A percentile compares a stretch with the other conserved stretches of the same genome.
These are phyloP conservation scores for Baccha elongata DNA, from an alignment of 2,888 invertebrate genomes.

Conservation along the genomic window DNA sequence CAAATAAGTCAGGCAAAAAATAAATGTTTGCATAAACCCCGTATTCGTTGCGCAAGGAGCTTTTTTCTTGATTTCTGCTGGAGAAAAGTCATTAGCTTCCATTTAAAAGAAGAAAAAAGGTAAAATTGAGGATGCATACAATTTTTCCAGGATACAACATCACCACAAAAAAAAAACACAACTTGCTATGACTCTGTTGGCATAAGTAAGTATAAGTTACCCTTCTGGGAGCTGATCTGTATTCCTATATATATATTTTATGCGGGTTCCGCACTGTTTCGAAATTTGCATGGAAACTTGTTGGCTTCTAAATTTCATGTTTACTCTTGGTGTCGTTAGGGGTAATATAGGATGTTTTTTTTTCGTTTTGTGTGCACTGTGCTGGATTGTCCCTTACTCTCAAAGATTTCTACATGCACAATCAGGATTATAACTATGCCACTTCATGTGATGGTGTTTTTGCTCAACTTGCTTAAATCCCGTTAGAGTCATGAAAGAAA, in stretches of 20 bases:
- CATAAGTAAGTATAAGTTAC: constrained; percentile 8
- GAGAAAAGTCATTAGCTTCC: constrained; percentile 40
- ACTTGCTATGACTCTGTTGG: constrained; percentile 13
- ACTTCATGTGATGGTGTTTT: constrained; percentile 32
- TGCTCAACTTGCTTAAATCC: constrained; percentile 21
- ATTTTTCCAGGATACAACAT: constrained; percentile 14
- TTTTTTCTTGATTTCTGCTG: constrained; percentile 29
- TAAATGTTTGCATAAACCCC: constrained; percentile 39
- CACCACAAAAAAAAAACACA: neutral
- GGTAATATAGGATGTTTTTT: constrained; percentile 28
- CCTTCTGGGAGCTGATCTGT: neutral
- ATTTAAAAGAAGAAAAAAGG: neutral
- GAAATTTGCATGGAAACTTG: constrained; percentile 29
- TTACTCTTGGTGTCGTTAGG: constrained; percentile 53
- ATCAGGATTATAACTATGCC: constrained; percentile 35
- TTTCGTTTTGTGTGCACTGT: neutral
- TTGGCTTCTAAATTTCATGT: constrained; percentile 53
- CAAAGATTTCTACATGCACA: constrained; percentile 15
- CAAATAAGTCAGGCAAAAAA: constrained; percentile 31
- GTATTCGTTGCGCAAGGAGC: constrained; percentile 49
- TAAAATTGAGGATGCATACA: constrained; percentile 22
- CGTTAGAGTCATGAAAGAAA: constrained; percentile 17
- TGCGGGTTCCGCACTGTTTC: neutral
- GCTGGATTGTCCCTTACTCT: neutral
- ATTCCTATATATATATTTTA: too few relatives aligned